Percentiles rank a stretch among this genome's conserved stretches.
Evolutionary conservation across 2,888 invertebrate species (phyloP).

Genomic region (Sinohyriopsis cumingii): DNA sequence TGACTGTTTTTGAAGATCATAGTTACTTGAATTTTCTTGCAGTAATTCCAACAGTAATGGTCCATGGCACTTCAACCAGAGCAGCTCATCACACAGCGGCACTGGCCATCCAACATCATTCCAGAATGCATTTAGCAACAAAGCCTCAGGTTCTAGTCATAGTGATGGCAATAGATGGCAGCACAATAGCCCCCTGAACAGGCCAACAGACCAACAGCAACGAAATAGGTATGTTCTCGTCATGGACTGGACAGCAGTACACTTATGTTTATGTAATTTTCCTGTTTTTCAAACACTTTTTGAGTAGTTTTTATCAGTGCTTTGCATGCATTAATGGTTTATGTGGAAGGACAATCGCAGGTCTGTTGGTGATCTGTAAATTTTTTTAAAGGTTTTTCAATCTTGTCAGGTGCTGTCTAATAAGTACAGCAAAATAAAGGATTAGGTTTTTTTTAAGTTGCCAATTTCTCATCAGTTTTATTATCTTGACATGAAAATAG

Average conservation of each 20-base stretch:
- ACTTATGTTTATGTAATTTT: too few relatives aligned
- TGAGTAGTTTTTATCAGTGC: too few relatives aligned
- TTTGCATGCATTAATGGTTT: neutral
- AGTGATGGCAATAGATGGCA: slow-evolving; percentile 63
- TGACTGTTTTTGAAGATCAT: too few relatives aligned
- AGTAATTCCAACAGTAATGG: slow-evolving; percentile 39
- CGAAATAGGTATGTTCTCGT: slow-evolving; percentile 51
- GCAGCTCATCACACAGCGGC: slow-evolving; percentile 18
- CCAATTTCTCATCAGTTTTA: too few relatives aligned
- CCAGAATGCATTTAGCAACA: slow-evolving; percentile 37
- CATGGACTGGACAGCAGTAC: too few relatives aligned
- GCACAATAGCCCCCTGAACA: slow-evolving; percentile 61
- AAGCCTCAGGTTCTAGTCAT: slow-evolving; percentile 21
- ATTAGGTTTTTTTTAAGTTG: too few relatives aligned
- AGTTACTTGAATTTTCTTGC: slow-evolving; percentile 2
- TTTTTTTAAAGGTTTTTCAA: too few relatives aligned
- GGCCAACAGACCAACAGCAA: slow-evolving; percentile 49
- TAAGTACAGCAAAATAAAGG: too few relatives aligned
- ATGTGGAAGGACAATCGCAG: neutral
- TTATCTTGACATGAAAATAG: too few relatives aligned
- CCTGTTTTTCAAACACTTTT: too few relatives aligned
- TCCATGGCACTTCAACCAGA: slow-evolving; percentile 16
- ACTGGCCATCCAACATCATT: slow-evolving; percentile 31
- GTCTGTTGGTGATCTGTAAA: too few relatives aligned
- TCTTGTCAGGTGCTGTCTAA: too few relatives aligned